Base-by-base conservation (phyloP, 2,797 vertebrate species). In the Crenuchus spilurus region DNA sequence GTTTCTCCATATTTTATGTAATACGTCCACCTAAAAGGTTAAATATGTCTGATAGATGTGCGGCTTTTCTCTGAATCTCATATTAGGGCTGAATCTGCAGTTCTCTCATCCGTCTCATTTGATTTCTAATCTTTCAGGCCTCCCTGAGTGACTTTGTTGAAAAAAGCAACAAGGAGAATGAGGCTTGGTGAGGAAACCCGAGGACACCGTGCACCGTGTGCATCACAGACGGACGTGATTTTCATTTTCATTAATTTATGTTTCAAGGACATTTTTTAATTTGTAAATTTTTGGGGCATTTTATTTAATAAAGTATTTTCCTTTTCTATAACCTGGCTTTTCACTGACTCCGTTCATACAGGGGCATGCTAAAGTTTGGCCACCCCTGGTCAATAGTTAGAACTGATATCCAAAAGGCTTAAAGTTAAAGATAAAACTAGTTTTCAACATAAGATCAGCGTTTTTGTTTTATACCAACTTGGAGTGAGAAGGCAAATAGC, bases 131-230 rank as follows among this genome's bases (percentile, higher is more conserved):
- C 52, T 54, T n/a, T 78, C 86, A 94, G 93, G 88, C 88, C 16
- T 90, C 89, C 48, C 89, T 93, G 85, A 88, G 90, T 5, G 86
- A 90, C 42, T 94, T 88, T 83, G 28, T 91, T 70, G 62, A 64
- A 51, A 83, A 67, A 31, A 20, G n/a, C 55, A 85, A 89, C 83
- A 87, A 91, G 76, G 88, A 91, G 68, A 92, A 91, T 46, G 30
- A 8, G 6, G 76, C 37, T 44, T 84, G 83, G 88, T 73, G 61
- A 78, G 49, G 55, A n/a, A 26, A 68, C 39, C 2, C 4, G 37
- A 52, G 26, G 57, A 16, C 16, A 8, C 49, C 84, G 16, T 86
- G 85, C 85, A 87, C 86, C 24, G 35, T 88, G 87, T 88, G 84
- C 81, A 81, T 78, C 37, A 66, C 9, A 26, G 1, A 14, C n/a